Evolutionary conservation across 2,797 vertebrate species (phyloP), one percentile per base, ranked within the genome.

Genomic region (Arctocebus calabarensis): DNA sequence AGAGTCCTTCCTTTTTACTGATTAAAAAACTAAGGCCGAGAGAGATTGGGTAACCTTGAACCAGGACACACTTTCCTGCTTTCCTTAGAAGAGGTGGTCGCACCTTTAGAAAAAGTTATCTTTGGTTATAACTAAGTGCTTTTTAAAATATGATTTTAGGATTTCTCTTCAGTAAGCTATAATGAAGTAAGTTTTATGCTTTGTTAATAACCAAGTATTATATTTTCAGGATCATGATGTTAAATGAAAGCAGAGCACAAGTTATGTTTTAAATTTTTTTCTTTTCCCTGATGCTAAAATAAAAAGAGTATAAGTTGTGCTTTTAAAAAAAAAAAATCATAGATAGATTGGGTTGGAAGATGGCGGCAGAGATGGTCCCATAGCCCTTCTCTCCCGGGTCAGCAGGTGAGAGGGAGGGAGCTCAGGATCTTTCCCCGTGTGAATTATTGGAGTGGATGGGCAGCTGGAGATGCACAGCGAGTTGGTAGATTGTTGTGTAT

Each of bases 61-160:
- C 27, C 64, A 74, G 29, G 91, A 25, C 11, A 81, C 25, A 45
- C 13, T 83, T 90, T 90, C 7, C 12, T 84, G 64, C 12, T 88
- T 90, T 59, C 64, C 40, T 91, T 81, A 75, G 37, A 91, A 29
- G 83, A 75, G 25, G 23, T 84, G 12, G 27, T 83, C 34, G 62
- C 19, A 92, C 7, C 3, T 55, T 73, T 70, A 94, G 29, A 92
- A 29, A 73, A 88, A 43, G 11, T 68, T 79, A n/a, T 64, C 45
- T 91, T 88, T 77, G 74, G 79, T 92, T 84, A 87, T 96, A 92
- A 43, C 89, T 90, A 71, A 95, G 64, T 62, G 29, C 57, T 96
- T 90, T 86, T 91, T 96, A 96, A 88, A 86, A 62, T 78, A 82
- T 29, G 1, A 52, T 88, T 79, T 3, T 25, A 93, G 45, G 70